Evolutionary conservation across 92 coral and sea anemone species (phyloP).

Genomic region (Blastomussa wellsi): DNA sequence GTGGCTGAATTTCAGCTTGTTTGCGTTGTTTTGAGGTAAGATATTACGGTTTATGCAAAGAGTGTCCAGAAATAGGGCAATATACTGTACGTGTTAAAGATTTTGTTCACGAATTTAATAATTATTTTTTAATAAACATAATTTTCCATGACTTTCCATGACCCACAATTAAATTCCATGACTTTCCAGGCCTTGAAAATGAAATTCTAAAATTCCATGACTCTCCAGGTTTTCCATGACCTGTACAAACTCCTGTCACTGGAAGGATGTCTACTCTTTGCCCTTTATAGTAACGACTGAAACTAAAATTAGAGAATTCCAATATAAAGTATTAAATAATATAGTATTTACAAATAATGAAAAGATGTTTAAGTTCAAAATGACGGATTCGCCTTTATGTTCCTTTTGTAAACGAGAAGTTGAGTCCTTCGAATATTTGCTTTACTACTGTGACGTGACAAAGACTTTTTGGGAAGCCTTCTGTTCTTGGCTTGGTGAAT

Average conservation of each 20-base stretch:
- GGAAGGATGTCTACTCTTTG: conserved; percentile 19
- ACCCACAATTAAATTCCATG: too few species aligned
- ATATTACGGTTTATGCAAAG: too few species aligned
- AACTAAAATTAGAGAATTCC: conserved; percentile 11
- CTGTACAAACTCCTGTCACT: too few species aligned
- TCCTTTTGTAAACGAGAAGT: not conserved
- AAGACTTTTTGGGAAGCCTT: not conserved
- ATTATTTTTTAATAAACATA: too few species aligned
- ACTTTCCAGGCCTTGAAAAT: too few species aligned
- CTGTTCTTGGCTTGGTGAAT: conserved; percentile 1
- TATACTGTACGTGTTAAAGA: too few species aligned
- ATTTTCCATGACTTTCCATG: conserved; percentile 4
- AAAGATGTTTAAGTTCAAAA: conserved; percentile 1
- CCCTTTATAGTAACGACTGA: not conserved
- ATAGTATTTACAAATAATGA: conserved; percentile 28
- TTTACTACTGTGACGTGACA: conserved; percentile 5
- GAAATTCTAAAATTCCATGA: too few species aligned
- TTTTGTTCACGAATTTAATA: too few species aligned
- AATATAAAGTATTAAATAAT: conserved; percentile 12
- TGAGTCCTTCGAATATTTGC: conserved; percentile 9
- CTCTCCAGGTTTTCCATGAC: too few species aligned
- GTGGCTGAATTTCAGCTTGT: too few species aligned
- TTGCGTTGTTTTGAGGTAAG: too few species aligned
- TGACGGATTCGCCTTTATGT: conserved; percentile 1
- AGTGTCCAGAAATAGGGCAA: too few species aligned